A percentile compares a stretch with the other conserved stretches of the same genome.
Evolutionary conservation across 2,888 invertebrate genomes (phyloP).

Genomic region (Marasmarcha lunaedactyla): DNA sequence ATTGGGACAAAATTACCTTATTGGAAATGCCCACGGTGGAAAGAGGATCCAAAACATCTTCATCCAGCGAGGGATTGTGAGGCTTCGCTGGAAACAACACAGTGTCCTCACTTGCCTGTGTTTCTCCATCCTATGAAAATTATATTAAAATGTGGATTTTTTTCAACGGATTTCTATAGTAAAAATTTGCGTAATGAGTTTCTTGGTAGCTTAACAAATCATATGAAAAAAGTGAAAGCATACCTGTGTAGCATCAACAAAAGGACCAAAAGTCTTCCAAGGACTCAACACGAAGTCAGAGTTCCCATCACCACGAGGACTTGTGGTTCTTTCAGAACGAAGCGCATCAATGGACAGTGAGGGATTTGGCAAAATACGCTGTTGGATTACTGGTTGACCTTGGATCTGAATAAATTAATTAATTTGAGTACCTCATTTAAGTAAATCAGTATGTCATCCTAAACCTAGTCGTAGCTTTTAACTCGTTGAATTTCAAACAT

Average conservation of each 20-base stretch:
- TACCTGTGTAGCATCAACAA: constrained; percentile 59
- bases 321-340: constrained; percentile 28
- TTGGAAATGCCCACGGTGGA: constrained; percentile 50
- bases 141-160: no score
- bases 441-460: no score
- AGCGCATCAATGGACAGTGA: constrained; percentile 50
- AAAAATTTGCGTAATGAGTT: no score
- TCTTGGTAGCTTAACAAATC: no score
- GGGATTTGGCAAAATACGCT: constrained; percentile 55
- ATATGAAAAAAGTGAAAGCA: no score
- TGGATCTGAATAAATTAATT: constrained; percentile 48
- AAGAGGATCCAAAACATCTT: constrained; percentile 47
- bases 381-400: constrained; percentile 60
- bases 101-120: constrained; percentile 52
- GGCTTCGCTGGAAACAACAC: constrained; percentile 51
- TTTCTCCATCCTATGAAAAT: constrained; percentile 44
- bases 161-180: no score
- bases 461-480: no score
- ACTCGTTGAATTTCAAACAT: no score
- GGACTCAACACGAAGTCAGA: constrained; percentile 62
- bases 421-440: no score
- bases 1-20: no score
- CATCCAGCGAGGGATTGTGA: constrained; percentile 38
- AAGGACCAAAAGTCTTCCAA: constrained; percentile 62
- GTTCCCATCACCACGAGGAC: constrained; percentile 46